Conservation (phyloP, 2,113 vertebrate genomes). For the Dromiciops gliroides region DNA sequence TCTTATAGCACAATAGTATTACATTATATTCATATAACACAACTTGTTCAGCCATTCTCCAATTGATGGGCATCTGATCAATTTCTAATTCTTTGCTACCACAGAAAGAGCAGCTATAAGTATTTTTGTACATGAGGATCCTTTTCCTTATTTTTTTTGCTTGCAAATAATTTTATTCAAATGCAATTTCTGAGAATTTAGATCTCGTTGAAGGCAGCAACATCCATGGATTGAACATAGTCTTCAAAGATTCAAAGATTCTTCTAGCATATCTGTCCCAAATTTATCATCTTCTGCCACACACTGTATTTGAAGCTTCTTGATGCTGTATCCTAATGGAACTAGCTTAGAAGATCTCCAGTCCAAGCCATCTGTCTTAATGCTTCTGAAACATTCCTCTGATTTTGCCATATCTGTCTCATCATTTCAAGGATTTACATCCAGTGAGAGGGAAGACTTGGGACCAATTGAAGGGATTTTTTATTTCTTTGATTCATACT, state of each 20-base stretch:
- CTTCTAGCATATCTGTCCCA: background rate
- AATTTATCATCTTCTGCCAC: background rate
- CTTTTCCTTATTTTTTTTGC: background rate
- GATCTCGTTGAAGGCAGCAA: background rate
- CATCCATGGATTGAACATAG: background rate
- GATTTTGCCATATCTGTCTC: constrained; percentile 96
- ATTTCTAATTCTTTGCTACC: too few relatives aligned
- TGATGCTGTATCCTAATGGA: constrained; percentile 92
- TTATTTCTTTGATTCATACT: constrained; percentile 94
- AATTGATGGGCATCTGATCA: too few relatives aligned
- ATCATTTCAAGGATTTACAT: constrained; percentile 99
- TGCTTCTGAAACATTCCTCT: constrained; percentile 94
- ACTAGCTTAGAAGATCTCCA: constrained; percentile 95
- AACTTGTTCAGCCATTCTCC: too few relatives aligned
- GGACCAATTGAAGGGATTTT: constrained; percentile 95
- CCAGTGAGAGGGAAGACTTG: constrained; percentile 94
- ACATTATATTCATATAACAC: too few relatives aligned
- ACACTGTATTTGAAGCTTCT: constrained; percentile 81
- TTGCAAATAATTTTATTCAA: background rate
- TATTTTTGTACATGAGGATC: too few relatives aligned
- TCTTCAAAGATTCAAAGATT: background rate
- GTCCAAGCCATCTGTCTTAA: constrained; percentile 93
- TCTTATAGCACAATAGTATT: too few relatives aligned
- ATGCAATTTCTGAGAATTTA: background rate
- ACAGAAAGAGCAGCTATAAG: too few relatives aligned